Evolutionary conservation across 2,888 invertebrate species (phyloP), one percentile per base, ranked within the genome.

Genomic region (Caenorhabditis zanzibari): DNA sequence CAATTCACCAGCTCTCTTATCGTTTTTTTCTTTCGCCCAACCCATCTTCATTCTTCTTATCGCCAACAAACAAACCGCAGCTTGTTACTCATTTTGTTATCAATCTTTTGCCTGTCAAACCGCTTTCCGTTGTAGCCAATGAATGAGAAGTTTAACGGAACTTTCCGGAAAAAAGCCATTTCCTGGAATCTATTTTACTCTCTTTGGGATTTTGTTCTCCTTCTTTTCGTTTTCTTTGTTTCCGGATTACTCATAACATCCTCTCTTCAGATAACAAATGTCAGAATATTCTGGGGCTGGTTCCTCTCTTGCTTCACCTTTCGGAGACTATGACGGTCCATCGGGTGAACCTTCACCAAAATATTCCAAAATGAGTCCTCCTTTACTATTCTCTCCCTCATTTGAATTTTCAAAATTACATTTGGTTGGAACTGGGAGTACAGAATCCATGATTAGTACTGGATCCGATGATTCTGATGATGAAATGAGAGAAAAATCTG

Each of bases 271-370:
- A 68, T 52, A 64, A 52, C 47, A 9, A 41, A 77, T 77, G 77
- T 77, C 77, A 5, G 59, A 68, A 24, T 68, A n/a, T 28, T 54
- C 32, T 54, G 28, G 52, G 3, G 24, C 49, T 12, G 69, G 59
- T 14, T 10, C 76, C 5, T 68, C 68, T 4, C 68, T 28, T 16
- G 59, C 63, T 19, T 35, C 71, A 2, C 69, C 71, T 1, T 58
- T 79, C 7, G 79, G 79, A 22, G 79, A 79, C 19, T 79, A 79
- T 64, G 79, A 79, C 52, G 38, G n/a, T 16, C 79, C 79, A 6
- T 44, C 61, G 3, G 71, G 16, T 22, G 63, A 61, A 58, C 58
- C 68, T 7, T 76, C 61, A 9, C 52, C 68, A 2, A 61, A 59
- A 52, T 41, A 22, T 28, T 7, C 7, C n/a, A 77, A 71, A 63